Evolutionary conservation across 2,888 invertebrate species (phyloP).

Genomic region (Drosophila lutescens): DNA sequence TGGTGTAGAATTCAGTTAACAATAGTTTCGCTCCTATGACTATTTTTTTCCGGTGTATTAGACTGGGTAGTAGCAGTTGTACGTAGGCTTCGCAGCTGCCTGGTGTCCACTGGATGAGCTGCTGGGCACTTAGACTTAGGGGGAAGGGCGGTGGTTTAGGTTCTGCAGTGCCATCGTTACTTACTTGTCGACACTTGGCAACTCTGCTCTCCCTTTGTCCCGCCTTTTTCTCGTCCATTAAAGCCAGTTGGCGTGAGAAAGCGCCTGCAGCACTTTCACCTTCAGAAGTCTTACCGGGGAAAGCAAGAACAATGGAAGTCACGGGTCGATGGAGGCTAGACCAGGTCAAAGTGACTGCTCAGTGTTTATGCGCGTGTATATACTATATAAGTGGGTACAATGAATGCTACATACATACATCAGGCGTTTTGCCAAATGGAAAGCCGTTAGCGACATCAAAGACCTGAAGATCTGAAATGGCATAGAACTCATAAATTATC

Average conservation of each 20-base stretch:
- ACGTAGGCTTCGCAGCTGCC: neutral
- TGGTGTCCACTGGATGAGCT: conserved; percentile 4
- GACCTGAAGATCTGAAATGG: conserved; percentile 9
- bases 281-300: neutral
- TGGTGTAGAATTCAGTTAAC: too few species aligned
- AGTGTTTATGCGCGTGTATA: conserved; percentile 10
- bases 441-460: conserved; percentile 32
- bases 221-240: conserved; percentile 11
- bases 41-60: too few species aligned
- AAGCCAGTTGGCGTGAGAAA: conserved; percentile 9
- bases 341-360: conserved; percentile 29
- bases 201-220: neutral
- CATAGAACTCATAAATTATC: conserved; percentile 33
- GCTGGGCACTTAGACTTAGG: neutral
- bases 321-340: conserved; percentile 19
- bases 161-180: conserved; percentile 12
- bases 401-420: neutral
- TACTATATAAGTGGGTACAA: neutral
- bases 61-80: neutral
- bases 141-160: too few species aligned
- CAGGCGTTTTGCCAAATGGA: neutral
- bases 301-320: conserved; percentile 10
- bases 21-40: too few species aligned
- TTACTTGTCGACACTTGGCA: conserved; percentile 44
- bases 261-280: conserved; percentile 12